Base-by-base conservation (phyloP, 2,888 invertebrate genomes). In the Catocala fraxini region DNA sequence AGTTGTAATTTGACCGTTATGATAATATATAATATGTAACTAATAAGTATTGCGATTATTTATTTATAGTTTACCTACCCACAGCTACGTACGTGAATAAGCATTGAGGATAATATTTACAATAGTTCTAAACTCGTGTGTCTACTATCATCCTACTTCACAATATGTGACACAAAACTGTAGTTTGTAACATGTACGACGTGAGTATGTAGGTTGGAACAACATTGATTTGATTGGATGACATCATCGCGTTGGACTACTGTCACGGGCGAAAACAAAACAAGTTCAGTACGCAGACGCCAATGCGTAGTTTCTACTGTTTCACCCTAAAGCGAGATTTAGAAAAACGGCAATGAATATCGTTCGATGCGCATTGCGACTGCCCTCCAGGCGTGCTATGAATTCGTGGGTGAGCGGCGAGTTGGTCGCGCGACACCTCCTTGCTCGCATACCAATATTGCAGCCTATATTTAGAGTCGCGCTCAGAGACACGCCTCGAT, bases 391-490 rank as follows among this genome's bases (percentile, higher is more conserved):
- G 53, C 56, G 60, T 56, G 64, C 51, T 65, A 59, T 63, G 64
- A 62, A 67, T 69, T 68, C 55, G 66, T 73, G 63, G 59, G 68
- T 64, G 70, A 61, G 51, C 48, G 51, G 62, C 61, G 66, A 64
- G 35, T 39, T 7, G 35, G 35, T 51, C 33, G 46, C 51, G 68
- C 56, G 59, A 65, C 65, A 59, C 74, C 68, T 68, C 71, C 73
- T 70, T 65, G 68, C 77, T 70, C 82, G 85, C 89, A 89, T 89
- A 87, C 88, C 82, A 80, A 86, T 80, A 74, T 72, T 68, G 70
- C 77, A 67, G 71, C 71, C 89, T 90, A 90, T 89, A 88, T 89
- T 88, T 90, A 90, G 89, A 83, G 62, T 57, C 71, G 80, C 79
- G 82, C 83, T 82, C 81, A 71, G 73, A 82, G 80, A 78, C 82